Conservation (phyloP, 2,888 invertebrate genomes). For the Drosophila nigricruria region DNA sequence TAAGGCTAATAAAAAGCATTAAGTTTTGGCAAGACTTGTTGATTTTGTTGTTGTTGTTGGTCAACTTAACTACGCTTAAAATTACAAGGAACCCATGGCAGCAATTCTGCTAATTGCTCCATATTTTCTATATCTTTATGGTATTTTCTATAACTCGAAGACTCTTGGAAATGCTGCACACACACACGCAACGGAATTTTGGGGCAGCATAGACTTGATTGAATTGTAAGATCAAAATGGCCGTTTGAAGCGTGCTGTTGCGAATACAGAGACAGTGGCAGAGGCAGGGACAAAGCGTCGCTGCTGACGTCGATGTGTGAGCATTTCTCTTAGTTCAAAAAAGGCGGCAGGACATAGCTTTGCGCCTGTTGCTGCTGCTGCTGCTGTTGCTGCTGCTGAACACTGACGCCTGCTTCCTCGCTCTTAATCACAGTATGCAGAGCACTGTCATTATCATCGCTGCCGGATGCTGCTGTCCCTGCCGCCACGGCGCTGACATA, state of each 20-base stretch:
- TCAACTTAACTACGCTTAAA: slow-evolving; percentile 43
- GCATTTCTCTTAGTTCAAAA: slow-evolving; percentile 86
- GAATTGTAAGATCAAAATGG: slow-evolving; percentile 59
- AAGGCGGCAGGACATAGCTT: slow-evolving; percentile 85
- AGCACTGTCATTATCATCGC: slow-evolving; percentile 80
- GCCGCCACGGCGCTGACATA: slow-evolving; percentile 63
- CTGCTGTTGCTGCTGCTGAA: slow-evolving; percentile 56
- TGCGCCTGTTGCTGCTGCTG: slow-evolving; percentile 80
- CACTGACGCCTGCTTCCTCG: slow-evolving; percentile 74
- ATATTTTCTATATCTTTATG: slow-evolving; percentile 20
- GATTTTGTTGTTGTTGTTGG: slow-evolving; percentile 82
- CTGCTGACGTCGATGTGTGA: slow-evolving; percentile 83
- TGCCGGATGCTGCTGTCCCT: slow-evolving; percentile 44
- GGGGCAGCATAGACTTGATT: slow-evolving; percentile 1
- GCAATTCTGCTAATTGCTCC: slow-evolving; percentile 25
- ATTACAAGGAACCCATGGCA: slow-evolving; percentile 71
- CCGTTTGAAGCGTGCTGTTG: slow-evolving; percentile 65
- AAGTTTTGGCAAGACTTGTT: slow-evolving; percentile 82
- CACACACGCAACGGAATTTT: slow-evolving; percentile 19
- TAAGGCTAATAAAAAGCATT: slow-evolving; percentile 47
- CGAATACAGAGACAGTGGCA: slow-evolving; percentile 20
- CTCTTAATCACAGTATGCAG: slow-evolving; percentile 85
- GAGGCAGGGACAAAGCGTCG: slow-evolving; percentile 46
- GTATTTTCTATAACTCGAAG: slow-evolving; percentile 40
- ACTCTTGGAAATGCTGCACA: slow-evolving; percentile 70